Evolutionary conservation across 2,888 invertebrate species (phyloP).

Genomic region (Dasypolia templi): DNA sequence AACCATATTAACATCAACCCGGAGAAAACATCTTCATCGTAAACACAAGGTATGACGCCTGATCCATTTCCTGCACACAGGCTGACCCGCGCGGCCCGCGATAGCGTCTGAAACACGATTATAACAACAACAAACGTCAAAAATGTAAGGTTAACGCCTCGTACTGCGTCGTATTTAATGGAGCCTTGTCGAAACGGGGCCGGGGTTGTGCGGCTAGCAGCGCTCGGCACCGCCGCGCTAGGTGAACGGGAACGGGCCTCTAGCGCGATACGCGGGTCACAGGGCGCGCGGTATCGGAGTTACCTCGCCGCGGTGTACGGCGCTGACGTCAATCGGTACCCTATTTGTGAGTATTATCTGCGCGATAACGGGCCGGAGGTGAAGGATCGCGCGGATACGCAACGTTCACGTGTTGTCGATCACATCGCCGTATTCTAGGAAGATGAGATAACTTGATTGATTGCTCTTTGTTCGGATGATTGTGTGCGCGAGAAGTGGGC

Average conservation of each 20-base stretch:
- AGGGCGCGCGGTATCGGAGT: slow-evolving; percentile 63
- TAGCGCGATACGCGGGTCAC: slow-evolving; percentile 52
- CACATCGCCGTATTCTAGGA: slow-evolving; percentile 76
- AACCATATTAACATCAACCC: slow-evolving; percentile 17
- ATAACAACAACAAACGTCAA: slow-evolving; percentile 66
- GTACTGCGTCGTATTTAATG: slow-evolving; percentile 82
- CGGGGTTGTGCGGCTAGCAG: slow-evolving; percentile 67
- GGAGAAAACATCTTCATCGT: slow-evolving; percentile 42
- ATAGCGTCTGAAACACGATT: slow-evolving; percentile 64
- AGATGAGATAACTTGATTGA: slow-evolving; percentile 80
- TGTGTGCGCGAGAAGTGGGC: slow-evolving; percentile 35
- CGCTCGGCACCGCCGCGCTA: slow-evolving; percentile 67
- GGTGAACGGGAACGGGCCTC: slow-evolving; percentile 57
- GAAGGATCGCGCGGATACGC: slow-evolving; percentile 82
- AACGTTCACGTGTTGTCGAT: slow-evolving; percentile 80
- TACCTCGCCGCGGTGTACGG: slow-evolving; percentile 75
- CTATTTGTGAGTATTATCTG: slow-evolving; percentile 82
- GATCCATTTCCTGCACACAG: slow-evolving; percentile 58
- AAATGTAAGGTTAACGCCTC: slow-evolving; percentile 74
- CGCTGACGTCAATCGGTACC: slow-evolving; percentile 87
- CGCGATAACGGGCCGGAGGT: slow-evolving; percentile 76
- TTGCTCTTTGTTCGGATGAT: slow-evolving; percentile 81
- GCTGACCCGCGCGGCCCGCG: slow-evolving; percentile 60
- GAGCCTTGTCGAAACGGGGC: slow-evolving; percentile 81
- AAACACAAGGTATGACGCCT: slow-evolving; percentile 59